phyloP scores from a whole-genome alignment of 2,113 vertebrate genomes.

The Calidris pugnax region DNA sequence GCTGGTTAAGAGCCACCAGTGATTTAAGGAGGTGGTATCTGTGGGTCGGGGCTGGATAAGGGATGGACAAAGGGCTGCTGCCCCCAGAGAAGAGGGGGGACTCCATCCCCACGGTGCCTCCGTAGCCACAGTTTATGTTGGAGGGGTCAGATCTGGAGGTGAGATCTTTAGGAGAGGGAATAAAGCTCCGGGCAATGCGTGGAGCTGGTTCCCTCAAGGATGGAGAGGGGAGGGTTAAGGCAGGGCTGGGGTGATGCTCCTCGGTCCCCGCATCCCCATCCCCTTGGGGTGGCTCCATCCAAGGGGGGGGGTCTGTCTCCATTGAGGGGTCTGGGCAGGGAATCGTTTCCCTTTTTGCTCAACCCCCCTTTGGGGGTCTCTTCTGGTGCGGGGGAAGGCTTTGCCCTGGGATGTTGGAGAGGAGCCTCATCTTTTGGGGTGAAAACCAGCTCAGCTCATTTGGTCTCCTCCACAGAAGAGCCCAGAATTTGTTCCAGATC shows the following conservation, averaged over 20 bases:
- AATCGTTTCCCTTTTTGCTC: fast-evolving
- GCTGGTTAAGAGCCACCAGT: fast-evolving
- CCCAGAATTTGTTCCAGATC: neutral
- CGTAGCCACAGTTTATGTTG: fast-evolving
- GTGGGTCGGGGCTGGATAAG: neutral
- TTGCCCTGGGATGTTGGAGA: neutral
- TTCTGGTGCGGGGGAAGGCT: neutral
- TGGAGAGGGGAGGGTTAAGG: neutral
- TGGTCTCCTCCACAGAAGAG: too few relatives aligned
- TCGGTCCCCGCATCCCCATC: fast-evolving
- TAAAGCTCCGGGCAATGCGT: neutral
- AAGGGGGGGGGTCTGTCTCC: neutral
- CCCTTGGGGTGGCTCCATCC: neutral
- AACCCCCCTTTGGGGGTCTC: neutral
- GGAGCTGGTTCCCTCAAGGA: neutral
- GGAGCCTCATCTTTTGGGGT: neutral
- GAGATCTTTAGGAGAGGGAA: neutral
- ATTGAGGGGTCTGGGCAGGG: neutral
- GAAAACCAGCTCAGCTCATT: neutral
- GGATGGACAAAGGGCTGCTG: neutral
- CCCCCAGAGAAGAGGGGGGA: fast-evolving
- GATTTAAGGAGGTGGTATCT: neutral
- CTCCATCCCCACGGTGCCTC: fast-evolving
- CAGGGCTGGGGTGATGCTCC: neutral
- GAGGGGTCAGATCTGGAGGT: fast-evolving